Base-by-base conservation (phyloP, 2,888 invertebrate species). In the Agrotis puta region DNA sequence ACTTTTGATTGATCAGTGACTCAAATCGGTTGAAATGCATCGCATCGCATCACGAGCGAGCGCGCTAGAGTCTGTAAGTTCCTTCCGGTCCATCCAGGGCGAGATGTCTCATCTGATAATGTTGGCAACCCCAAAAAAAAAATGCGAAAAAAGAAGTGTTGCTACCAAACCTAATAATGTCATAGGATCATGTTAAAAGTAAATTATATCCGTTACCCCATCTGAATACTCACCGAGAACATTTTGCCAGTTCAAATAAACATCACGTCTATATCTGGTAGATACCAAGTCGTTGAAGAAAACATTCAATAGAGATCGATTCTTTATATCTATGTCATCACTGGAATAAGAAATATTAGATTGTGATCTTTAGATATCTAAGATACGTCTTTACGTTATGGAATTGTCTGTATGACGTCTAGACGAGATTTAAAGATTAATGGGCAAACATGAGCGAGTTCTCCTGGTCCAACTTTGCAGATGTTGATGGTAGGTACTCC, bases 231-330 rank as follows among this genome's bases (percentile, higher is more conserved):
- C 91, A 98, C 98, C 97, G 72, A 98, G 94, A 82, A 97, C 92
- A 79, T 97, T 97, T 79, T 97, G 97, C 98, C 98, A 98, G 87
- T 97, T 97, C 82, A 97, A 97, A 89, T 97, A 97, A 67, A 97
- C 96, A 86, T 97, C 97, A 63, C 97, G 97, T 62, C 97, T 96
- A 88, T 97, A 97, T 82, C 97, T 96, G 7, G 97, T 97, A 5
- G 97, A 97, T 77, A 97, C 97, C 70, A 97, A 90, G 86, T 97
- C 97, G 80, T 96, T 97, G 88, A 97, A 97, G 89, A 97, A 98
- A 39, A 98, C 96, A 85, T 97, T 97, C 45, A 98, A 82, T 14
- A 97, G 84, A 13, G 97, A 97, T 58, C 96, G 95, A 83, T 97
- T 97, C 5, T 89, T 88, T 20, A 96, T 82, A 61, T 91, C 90